These are phyloP conservation scores for Orchesellides sinensis DNA, from an alignment of 2,888 invertebrate genomes.

Conservation along the genomic window DNA sequence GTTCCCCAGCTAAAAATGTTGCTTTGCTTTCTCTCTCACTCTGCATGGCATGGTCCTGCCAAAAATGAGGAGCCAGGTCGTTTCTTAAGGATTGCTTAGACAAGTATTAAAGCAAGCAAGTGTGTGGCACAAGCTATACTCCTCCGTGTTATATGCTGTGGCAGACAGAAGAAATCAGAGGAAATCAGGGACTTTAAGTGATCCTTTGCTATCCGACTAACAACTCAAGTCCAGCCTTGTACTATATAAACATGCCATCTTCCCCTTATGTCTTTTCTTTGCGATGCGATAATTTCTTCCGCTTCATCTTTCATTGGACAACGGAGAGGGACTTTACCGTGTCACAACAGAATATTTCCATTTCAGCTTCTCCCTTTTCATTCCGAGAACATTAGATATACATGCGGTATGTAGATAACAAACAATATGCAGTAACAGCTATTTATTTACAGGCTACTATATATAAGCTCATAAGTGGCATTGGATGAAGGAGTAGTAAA, in stretches of 20 bases:
- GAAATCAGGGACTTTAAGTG: constrained; percentile 66
- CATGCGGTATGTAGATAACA: no score
- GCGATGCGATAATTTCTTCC: constrained; percentile 63
- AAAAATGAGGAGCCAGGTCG: constrained; percentile 62
- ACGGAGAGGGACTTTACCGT: constrained; percentile 51
- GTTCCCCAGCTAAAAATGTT: constrained; percentile 24
- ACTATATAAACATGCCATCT: constrained; percentile 1
- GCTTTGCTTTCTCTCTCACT: constrained; percentile 21
- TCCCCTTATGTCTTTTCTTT: neutral
- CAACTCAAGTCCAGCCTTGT: neutral
- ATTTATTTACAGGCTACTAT: no score
- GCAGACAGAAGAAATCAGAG: constrained; percentile 57
- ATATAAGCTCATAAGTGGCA: neutral
- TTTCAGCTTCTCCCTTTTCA: constrained; percentile 12
- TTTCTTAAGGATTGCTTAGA: constrained; percentile 58
- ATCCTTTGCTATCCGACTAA: constrained; percentile 48
- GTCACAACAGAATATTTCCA: constrained; percentile 49
- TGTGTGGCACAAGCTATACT: neutral
- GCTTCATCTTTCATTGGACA: constrained; percentile 62
- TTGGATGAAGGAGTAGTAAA: constrained; percentile 8
- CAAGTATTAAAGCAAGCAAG: constrained; percentile 52
- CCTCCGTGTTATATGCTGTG: constrained; percentile 33
- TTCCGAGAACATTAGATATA: no score
- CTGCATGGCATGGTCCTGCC: constrained; percentile 44
- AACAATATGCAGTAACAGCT: no score